Evolutionary conservation across 1,140 invertebrate species (phyloP).

Genomic region (Fopius arisanus): DNA sequence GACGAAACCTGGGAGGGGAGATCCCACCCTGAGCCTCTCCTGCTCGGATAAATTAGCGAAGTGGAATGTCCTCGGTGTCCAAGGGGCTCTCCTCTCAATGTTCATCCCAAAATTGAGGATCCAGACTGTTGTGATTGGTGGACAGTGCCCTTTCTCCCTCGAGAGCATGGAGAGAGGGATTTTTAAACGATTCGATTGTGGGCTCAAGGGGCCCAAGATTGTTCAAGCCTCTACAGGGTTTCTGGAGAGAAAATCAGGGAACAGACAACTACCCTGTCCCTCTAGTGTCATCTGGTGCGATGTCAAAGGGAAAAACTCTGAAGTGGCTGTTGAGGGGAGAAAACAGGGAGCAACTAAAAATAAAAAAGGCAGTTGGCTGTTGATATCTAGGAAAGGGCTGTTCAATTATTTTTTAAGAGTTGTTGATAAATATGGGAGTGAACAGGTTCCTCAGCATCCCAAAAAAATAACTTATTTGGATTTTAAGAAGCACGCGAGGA

Average conservation of each 20-base stretch:
- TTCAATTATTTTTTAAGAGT: conserved; percentile 68
- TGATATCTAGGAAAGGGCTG: conserved; percentile 72
- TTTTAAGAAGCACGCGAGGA: conserved; percentile 50
- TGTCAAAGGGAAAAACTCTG: conserved; percentile 65
- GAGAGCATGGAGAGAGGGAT: conserved; percentile 74
- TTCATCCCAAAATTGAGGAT: conserved; percentile 79
- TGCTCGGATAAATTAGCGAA: conserved; percentile 92
- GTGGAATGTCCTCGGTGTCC: conserved; percentile 83
- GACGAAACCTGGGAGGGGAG: conserved; percentile 91
- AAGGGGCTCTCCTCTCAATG: conserved; percentile 79
- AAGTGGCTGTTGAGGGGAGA: conserved; percentile 81
- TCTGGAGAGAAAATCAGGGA: conserved; percentile 53
- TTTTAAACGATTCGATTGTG: conserved; percentile 60
- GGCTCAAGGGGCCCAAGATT: conserved; percentile 50
- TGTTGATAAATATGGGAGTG: conserved; percentile 47
- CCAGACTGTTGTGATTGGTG: conserved; percentile 76
- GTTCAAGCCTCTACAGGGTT: conserved; percentile 55
- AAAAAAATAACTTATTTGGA: conserved; percentile 57
- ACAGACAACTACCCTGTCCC: conserved; percentile 65
- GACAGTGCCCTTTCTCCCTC: conserved; percentile 70
- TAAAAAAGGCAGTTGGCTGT: conserved; percentile 66
- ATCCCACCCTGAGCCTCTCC: conserved; percentile 87
- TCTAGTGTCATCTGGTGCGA: conserved; percentile 71
- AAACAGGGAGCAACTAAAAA: conserved; percentile 85
- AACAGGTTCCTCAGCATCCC: conserved; percentile 45